Conservation (phyloP, 2,113 vertebrate species). For the Takifugu bimaculatus region DNA sequence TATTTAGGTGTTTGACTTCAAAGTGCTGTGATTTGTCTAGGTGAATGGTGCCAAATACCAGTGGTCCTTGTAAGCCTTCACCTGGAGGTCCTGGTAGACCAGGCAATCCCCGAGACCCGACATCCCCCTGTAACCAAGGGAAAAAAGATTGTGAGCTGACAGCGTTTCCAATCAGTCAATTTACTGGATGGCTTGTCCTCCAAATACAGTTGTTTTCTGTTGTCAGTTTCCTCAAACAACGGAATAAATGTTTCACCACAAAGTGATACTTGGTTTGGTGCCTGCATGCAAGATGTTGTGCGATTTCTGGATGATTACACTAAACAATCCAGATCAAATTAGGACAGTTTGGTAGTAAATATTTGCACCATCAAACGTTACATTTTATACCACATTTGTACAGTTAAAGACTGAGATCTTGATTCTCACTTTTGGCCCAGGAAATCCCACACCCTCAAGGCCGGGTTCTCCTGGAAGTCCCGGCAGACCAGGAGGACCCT, state of each 20-base stretch:
- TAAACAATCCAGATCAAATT: too few species aligned
- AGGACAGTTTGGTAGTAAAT: too few species aligned
- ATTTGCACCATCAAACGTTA: not conserved
- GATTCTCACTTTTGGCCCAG: slow-evolving; percentile 82
- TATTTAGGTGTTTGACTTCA: not conserved
- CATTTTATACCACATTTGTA: not conserved
- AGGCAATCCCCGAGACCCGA: slow-evolving; percentile 78
- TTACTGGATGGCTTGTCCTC: slow-evolving; percentile 4
- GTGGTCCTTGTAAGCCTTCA: slow-evolving; percentile 83
- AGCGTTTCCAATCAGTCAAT: slow-evolving; percentile 21
- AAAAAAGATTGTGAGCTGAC: slow-evolving; percentile 10
- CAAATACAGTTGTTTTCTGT: slow-evolving; percentile 11
- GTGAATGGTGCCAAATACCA: slow-evolving; percentile 64
- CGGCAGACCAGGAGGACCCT: slow-evolving; percentile 84
- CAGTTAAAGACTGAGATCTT: not conserved
- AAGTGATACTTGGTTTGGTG: not conserved
- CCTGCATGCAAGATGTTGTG: too few species aligned
- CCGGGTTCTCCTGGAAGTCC: slow-evolving; percentile 83
- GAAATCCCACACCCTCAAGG: slow-evolving; percentile 78
- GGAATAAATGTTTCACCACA: slow-evolving; percentile 2
- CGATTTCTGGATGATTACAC: too few species aligned
- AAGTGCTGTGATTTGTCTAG: not conserved
- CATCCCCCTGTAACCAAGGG: slow-evolving; percentile 76
- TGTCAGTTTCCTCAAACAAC: slow-evolving; percentile 25
- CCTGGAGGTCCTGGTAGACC: slow-evolving; percentile 81